Percentiles rank a stretch among this genome's conserved stretches.
Evolutionary conservation across 2,113 vertebrate genomes (phyloP).

Genomic region (Fulmarus glacialis): DNA sequence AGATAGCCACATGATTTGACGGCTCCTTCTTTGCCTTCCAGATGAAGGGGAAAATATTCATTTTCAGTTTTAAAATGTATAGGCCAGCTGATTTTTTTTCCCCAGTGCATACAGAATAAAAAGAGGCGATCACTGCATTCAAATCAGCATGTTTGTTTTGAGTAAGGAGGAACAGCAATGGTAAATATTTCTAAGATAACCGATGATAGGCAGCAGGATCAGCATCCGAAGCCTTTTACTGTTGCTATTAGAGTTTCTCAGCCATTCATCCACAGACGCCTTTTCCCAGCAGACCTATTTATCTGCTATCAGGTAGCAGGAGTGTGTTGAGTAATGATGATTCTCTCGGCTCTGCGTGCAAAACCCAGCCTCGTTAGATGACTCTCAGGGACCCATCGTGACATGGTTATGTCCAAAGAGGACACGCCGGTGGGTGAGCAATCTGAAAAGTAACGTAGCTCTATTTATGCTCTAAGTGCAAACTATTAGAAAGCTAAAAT

Average conservation of each 20-base stretch:
- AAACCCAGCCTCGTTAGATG: not conserved
- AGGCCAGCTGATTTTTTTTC: not conserved
- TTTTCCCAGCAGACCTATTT: slow-evolving; percentile 40
- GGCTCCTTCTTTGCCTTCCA: not conserved
- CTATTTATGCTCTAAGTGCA: not conserved
- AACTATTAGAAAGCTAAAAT: not conserved
- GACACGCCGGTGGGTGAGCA: not conserved
- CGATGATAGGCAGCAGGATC: not conserved
- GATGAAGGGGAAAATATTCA: not conserved
- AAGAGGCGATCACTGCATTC: not conserved
- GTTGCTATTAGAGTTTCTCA: not conserved
- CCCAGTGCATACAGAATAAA: not conserved
- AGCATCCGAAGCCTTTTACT: not conserved
- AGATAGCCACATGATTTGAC: not conserved
- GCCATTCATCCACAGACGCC: not conserved
- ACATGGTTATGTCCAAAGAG: not conserved
- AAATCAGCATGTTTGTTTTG: slow-evolving; percentile 1
- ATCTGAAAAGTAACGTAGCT: not conserved
- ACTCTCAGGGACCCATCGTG: not conserved
- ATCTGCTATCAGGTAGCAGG: not conserved
- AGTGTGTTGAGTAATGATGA: not conserved
- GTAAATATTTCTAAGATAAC: slow-evolving; percentile 1
- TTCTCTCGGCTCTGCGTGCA: not conserved
- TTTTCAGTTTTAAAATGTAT: not conserved
- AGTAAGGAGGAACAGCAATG: not conserved